Base-by-base conservation (phyloP, 2,888 invertebrate genomes). In the Dioctria rufipes region DNA sequence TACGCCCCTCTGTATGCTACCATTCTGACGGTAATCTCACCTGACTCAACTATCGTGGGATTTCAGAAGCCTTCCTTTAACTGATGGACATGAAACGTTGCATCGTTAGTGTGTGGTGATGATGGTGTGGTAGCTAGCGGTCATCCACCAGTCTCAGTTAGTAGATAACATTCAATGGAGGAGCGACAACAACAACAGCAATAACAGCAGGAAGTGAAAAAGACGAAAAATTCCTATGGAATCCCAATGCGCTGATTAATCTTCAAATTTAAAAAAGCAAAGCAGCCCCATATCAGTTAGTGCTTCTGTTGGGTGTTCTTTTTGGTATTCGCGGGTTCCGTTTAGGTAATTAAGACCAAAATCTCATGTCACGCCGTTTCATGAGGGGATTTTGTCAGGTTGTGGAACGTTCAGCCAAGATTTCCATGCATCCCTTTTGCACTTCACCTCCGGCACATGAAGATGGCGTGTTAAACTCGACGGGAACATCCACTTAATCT, bases 321-420 rank as follows among this genome's bases (percentile, higher is more conserved):
- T 25, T 65, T 60, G 54, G 63, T 54, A 78, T 80, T 80, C 69
- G 75, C 71, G 73, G 25, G 73, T 80, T 80, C 71, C 80, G 78
- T 66, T 82, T 80, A 73, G 78, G 84, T 85, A 84, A 85, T 85
- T 85, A 85, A 85, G 85, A 85, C 84, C 83, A 83, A 84, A 84
- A 85, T 85, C 84, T 84, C 80, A 82, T 85, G 84, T 85, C 84
- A 85, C 84, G 84, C 83, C 82, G 81, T 80, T 78, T 80, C 54
- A 80, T 73, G 67, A 81, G 82, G 80, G 80, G 82, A 78, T 78
- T 78, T 80, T 82, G 80, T 80, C 82, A 82, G 73, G 71, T 77
- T 77, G 25, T 25, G 71, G 61, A 51, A 80, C 51, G 80, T 77
- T 80, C 58, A 25, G 61, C 66, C 54, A 51, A 61, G 43, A 78